phyloP scores from a whole-genome alignment of 1,140 invertebrate genomes.

The Apis mellifera region DNA sequence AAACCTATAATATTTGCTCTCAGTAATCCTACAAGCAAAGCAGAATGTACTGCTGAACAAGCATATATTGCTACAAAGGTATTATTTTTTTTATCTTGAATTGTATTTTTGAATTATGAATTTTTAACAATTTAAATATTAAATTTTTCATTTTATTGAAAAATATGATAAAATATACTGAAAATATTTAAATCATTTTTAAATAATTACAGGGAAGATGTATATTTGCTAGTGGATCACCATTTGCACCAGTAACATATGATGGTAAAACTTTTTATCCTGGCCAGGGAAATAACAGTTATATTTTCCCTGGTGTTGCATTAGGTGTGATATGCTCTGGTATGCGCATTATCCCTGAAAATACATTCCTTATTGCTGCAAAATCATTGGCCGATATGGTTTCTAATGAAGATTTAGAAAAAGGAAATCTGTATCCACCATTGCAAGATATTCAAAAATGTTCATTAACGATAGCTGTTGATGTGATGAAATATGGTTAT shows the following conservation, averaged over 20 bases:
- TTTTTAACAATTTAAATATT: neutral
- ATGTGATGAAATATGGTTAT: constrained; percentile 95
- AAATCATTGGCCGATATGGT: constrained; percentile 92
- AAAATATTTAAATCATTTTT: neutral
- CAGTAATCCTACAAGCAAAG: constrained; percentile 97
- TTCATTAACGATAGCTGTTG: constrained; percentile 93
- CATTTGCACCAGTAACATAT: constrained; percentile 91
- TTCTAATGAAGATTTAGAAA: constrained; percentile 89
- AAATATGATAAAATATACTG: neutral
- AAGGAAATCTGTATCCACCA: constrained; percentile 97
- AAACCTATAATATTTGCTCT: constrained; percentile 96
- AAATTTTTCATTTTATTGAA: no score
- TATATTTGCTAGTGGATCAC: constrained; percentile 96
- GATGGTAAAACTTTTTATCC: constrained; percentile 90
- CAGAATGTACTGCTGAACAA: constrained; percentile 98
- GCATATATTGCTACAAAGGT: constrained; percentile 93
- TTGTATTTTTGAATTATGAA: constrained; percentile 18
- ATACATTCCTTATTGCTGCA: constrained; percentile 94
- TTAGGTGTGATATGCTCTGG: constrained; percentile 92
- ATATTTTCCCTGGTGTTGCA: constrained; percentile 97
- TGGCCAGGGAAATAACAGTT: constrained; percentile 98
- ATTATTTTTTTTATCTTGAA: neutral
- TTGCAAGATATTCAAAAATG: constrained; percentile 93
- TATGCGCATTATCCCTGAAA: constrained; percentile 92
- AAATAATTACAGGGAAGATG: constrained; percentile 85